Evolutionary conservation across 2,888 invertebrate species (phyloP).

Genomic region (Carabus problematicus): DNA sequence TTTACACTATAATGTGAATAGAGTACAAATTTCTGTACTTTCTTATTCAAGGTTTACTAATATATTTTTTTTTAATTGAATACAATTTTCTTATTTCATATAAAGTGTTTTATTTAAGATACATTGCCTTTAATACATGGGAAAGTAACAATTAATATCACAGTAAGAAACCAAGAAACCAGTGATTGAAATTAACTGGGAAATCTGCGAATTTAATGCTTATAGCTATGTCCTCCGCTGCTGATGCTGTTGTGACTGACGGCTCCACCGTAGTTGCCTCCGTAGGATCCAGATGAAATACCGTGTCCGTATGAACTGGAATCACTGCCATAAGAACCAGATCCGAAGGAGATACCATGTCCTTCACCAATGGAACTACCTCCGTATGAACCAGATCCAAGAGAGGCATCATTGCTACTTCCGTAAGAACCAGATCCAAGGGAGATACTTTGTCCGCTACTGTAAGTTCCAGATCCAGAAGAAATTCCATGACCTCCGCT

Average conservation of each 20-base stretch:
- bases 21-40: not conserved
- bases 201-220: slow-evolving; percentile 6
- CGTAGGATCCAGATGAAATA: slow-evolving; percentile 25
- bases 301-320: slow-evolving; percentile 37
- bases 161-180: slow-evolving; percentile 10
- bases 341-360: slow-evolving; percentile 3
- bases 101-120: too few relatives aligned
- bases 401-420: not conserved
- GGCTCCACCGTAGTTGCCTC: slow-evolving; percentile 38
- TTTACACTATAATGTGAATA: too few relatives aligned
- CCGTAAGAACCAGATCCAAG: not conserved
- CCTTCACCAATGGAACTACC: slow-evolving; percentile 13
- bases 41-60: slow-evolving; percentile 5
- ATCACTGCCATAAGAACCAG: slow-evolving; percentile 11
- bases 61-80: not conserved
- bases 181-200: not conserved
- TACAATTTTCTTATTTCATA: not conserved
- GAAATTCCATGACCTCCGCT: slow-evolving; percentile 7
- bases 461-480: not conserved
- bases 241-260: slow-evolving; percentile 9
- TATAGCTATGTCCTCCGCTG: slow-evolving; percentile 11
- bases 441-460: slow-evolving; percentile 1
- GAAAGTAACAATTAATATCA: slow-evolving; percentile 21
- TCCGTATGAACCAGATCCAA: slow-evolving; percentile 12
- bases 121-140: not conserved